These are phyloP conservation scores for Neolamprologus ventralis DNA, from an alignment of 2,113 vertebrate genomes.

Conservation along the genomic window DNA sequence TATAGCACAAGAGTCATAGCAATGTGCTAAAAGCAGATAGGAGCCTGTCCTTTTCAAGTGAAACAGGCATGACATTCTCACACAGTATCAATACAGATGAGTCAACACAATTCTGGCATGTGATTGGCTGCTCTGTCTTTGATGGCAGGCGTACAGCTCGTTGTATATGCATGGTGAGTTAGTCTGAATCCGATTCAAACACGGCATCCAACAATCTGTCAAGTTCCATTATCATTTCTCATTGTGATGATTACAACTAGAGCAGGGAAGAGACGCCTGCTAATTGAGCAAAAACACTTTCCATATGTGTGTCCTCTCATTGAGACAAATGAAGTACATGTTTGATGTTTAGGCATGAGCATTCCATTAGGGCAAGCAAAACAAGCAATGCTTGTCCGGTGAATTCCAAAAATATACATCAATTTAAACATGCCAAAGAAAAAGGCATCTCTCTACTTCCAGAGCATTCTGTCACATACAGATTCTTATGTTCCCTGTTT, in stretches of 20 bases:
- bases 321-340: not conserved
- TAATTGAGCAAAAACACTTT: conserved; percentile 16
- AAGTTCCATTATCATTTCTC: conserved; percentile 11
- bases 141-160: conserved; percentile 4
- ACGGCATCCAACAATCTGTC: conserved; percentile 23
- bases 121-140: conserved; percentile 24
- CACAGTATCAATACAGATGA: conserved; percentile 37
- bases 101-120: conserved; percentile 16
- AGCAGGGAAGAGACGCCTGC: not conserved
- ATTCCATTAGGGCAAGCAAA: not conserved
- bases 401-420: not conserved
- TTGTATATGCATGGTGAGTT: conserved; percentile 25
- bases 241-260: conserved; percentile 21
- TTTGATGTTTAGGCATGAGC: not conserved
- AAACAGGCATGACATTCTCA: conserved; percentile 31
- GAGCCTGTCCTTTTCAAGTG: conserved; percentile 33
- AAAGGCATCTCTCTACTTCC: not conserved
- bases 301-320: not conserved
- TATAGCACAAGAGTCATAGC: conserved; percentile 1
- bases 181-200: conserved; percentile 30
- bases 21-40: conserved; percentile 51
- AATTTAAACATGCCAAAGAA: not conserved
- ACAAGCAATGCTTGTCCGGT: not conserved
- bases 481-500: not conserved
- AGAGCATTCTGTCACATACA: not conserved